A percentile compares a stretch with the other conserved stretches of the same genome.
These are phyloP conservation scores for Serripes groenlandicus DNA, from an alignment of 2,888 invertebrate genomes.

Conservation along the genomic window DNA sequence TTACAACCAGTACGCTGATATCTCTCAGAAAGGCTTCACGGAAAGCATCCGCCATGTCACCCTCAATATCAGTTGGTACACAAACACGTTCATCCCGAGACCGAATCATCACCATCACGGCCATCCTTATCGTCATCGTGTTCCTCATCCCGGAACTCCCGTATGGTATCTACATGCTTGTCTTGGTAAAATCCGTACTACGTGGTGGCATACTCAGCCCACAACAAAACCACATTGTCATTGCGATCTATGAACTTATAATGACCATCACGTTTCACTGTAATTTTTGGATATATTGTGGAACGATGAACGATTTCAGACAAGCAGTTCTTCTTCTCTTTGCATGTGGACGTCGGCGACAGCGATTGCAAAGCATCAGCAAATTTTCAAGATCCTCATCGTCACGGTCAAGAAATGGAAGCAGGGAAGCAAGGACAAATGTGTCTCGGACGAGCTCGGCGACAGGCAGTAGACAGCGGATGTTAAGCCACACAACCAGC, in stretches of 20 bases:
- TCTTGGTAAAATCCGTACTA: neutral
- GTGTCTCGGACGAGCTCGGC: conserved; percentile 52
- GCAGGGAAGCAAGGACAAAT: conserved; percentile 2
- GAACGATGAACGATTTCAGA: conserved; percentile 58
- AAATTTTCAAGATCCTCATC: conserved; percentile 24
- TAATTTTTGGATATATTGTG: conserved; percentile 66
- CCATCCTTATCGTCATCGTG: conserved; percentile 48
- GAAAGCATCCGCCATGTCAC: conserved; percentile 38
- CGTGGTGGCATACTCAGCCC: neutral
- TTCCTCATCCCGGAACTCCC: conserved; percentile 63
- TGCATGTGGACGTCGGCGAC: conserved; percentile 22
- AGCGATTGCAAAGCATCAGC: conserved; percentile 9
- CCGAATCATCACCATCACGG: conserved; percentile 57
- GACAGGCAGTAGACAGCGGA: conserved; percentile 47
- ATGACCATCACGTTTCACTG: conserved; percentile 48
- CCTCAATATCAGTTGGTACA: neutral
- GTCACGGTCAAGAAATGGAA: conserved; percentile 17
- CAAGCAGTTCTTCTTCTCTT: conserved; percentile 8
- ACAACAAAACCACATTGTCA: conserved; percentile 30
- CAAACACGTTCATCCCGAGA: conserved; percentile 45
- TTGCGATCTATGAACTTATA: conserved; percentile 44
- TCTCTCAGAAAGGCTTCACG: conserved; percentile 35
- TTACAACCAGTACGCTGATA: conserved; percentile 49
- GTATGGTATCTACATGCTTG: conserved; percentile 48
- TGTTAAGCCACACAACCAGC: conserved; percentile 49